phyloP scores from a whole-genome alignment of 2,797 vertebrate genomes.

The Typhlichthys subterraneus region DNA sequence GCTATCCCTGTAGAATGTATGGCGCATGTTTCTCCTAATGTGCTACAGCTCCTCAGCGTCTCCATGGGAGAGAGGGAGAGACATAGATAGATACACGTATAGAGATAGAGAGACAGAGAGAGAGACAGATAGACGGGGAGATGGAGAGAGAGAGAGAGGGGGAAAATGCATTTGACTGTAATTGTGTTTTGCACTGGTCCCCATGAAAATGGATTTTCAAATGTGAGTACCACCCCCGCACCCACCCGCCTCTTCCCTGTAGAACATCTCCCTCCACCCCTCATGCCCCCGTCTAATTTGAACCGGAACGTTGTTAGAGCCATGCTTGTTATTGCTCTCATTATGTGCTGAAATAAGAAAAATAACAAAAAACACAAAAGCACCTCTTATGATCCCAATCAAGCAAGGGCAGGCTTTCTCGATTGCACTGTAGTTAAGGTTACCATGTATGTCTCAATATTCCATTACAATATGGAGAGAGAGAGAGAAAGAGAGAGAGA shows the following conservation, averaged over 20 bases:
- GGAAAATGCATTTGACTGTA: slow-evolving; percentile 52
- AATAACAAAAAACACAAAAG: slow-evolving; percentile 70
- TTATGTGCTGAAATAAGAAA: slow-evolving; percentile 70
- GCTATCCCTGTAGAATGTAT: slow-evolving; percentile 49
- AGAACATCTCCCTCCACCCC: slow-evolving; percentile 16
- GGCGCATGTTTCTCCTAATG: slow-evolving; percentile 55
- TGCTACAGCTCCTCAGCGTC: slow-evolving; percentile 46
- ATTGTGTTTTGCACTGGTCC: slow-evolving; percentile 72
- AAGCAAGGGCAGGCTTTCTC: slow-evolving; percentile 56
- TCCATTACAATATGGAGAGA: not conserved
- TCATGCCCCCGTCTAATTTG: slow-evolving; percentile 66
- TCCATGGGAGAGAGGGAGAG: slow-evolving; percentile 38
- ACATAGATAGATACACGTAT: not conserved
- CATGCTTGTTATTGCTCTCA: slow-evolving; percentile 74
- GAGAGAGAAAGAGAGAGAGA: not conserved
- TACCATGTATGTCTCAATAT: slow-evolving; percentile 5
- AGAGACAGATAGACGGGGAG: not conserved
- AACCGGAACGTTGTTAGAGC: slow-evolving; percentile 67
- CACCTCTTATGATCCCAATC: slow-evolving; percentile 70
- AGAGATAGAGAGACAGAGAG: slow-evolving; percentile 31
- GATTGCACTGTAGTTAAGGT: slow-evolving; percentile 45
- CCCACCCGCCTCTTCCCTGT: slow-evolving; percentile 15
- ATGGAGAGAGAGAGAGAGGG: no score
- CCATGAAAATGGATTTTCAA: slow-evolving; percentile 77
- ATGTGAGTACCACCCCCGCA: slow-evolving; percentile 53